phyloP scores from a whole-genome alignment of 1,140 invertebrate species.

The Lepidurus arcticus region DNA sequence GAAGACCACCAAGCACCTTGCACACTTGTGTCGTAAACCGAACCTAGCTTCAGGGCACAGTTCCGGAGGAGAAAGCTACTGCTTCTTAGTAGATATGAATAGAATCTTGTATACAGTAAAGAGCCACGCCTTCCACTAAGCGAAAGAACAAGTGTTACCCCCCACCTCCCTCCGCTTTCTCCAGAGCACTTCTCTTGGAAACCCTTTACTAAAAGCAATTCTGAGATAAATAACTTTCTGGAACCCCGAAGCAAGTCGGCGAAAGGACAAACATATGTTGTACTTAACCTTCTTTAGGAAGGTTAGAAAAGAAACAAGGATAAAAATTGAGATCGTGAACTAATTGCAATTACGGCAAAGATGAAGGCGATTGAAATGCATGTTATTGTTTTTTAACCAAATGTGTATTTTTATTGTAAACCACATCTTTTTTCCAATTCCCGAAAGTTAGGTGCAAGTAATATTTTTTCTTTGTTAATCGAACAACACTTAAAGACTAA shows the following conservation, averaged over 20 bases:
- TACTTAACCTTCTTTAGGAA: too few relatives aligned
- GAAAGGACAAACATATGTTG: too few relatives aligned
- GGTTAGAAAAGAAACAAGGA: too few relatives aligned
- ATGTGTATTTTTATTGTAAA: conserved; percentile 12
- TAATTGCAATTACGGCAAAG: too few relatives aligned
- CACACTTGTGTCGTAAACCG: neutral
- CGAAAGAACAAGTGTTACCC: conserved; percentile 2
- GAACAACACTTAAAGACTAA: conserved; percentile 11
- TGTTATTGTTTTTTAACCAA: neutral
- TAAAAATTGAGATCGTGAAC: too few relatives aligned
- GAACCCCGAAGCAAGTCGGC: too few relatives aligned
- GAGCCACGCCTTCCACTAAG: neutral
- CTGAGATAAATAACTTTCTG: neutral
- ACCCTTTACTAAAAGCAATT: neutral
- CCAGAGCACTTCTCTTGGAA: neutral
- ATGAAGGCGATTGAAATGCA: neutral
- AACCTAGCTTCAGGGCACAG: neutral
- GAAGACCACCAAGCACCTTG: conserved; percentile 1
- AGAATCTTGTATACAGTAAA: neutral
- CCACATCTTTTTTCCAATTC: neutral
- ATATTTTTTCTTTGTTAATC: conserved; percentile 3
- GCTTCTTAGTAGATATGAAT: neutral
- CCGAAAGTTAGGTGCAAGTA: conserved; percentile 6
- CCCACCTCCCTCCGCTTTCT: neutral
- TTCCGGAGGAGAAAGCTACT: neutral